These are phyloP conservation scores for Ophion costatus DNA, from an alignment of 2,888 invertebrate genomes.

Conservation along the genomic window DNA sequence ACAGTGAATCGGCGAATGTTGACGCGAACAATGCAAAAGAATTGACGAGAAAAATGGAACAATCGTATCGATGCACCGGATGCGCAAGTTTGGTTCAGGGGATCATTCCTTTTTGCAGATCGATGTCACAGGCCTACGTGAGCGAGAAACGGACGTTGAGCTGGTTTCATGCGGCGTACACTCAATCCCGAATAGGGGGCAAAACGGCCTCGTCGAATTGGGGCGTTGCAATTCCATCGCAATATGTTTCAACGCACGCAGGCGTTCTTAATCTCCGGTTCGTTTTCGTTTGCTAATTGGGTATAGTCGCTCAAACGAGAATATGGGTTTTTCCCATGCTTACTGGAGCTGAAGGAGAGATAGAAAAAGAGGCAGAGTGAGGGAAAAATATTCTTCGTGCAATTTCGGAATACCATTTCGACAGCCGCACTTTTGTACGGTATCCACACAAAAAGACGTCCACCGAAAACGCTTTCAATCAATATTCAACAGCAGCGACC, in stretches of 20 bases:
- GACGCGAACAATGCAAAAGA: neutral
- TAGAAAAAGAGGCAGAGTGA: neutral
- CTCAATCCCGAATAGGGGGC: constrained; percentile 9
- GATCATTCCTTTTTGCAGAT: constrained; percentile 2
- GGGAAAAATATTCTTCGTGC: neutral
- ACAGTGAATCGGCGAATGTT: constrained; percentile 3
- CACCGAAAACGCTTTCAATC: neutral
- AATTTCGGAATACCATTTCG: neutral
- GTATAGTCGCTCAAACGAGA: constrained; percentile 2
- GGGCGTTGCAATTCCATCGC: constrained; percentile 13
- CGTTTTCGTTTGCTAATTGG: constrained; percentile 6
- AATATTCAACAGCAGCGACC: neutral
- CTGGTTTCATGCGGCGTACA: constrained; percentile 18
- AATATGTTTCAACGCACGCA: neutral
- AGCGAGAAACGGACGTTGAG: neutral
- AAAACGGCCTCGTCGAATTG: constrained; percentile 12
- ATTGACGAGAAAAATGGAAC: neutral
- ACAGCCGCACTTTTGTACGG: neutral
- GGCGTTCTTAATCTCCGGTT: constrained; percentile 5
- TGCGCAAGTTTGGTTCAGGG: neutral
- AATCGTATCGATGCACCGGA: neutral
- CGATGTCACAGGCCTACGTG: neutral
- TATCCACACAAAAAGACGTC: neutral
- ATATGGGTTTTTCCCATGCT: neutral
- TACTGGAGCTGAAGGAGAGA: neutral